Conservation (phyloP, 2,888 invertebrate genomes). For the Drosophila flavopinicola region DNA sequence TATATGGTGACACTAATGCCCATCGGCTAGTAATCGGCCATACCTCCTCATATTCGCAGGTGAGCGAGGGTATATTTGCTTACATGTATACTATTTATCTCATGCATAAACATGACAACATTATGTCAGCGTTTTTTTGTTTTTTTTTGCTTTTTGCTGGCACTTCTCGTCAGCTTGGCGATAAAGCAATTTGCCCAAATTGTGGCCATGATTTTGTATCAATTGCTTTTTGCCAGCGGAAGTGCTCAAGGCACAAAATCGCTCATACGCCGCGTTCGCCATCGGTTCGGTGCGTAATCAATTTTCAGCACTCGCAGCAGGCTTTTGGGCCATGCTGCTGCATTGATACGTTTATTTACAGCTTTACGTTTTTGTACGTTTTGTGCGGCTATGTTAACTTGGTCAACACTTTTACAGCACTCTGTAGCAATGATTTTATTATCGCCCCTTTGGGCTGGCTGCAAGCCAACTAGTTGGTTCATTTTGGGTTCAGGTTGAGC, state of each 20-base stretch:
- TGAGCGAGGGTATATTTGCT: background rate
- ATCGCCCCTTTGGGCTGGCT: too few relatives aligned
- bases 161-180: constrained; percentile 27
- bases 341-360: constrained; percentile 36
- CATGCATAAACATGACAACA: constrained; percentile 58
- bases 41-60: background rate
- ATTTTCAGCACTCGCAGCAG: constrained; percentile 47
- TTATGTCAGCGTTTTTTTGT: constrained; percentile 50
- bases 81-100: constrained; percentile 1
- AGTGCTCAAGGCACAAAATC: constrained; percentile 47
- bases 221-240: constrained; percentile 58
- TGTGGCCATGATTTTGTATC: constrained; percentile 76
- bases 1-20: too few relatives aligned
- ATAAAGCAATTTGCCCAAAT: constrained; percentile 70
- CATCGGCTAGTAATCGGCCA: too few relatives aligned
- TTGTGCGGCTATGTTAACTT: constrained; percentile 7
- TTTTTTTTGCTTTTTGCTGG: background rate
- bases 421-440: too few relatives aligned
- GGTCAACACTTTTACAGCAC: constrained; percentile 9
- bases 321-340: constrained; percentile 19
- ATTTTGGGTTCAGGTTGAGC: too few relatives aligned
- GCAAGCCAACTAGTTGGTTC: too few relatives aligned
- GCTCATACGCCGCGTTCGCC: constrained; percentile 58
- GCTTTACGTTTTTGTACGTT: constrained; percentile 37
- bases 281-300: constrained; percentile 46